These are phyloP conservation scores for Xiphydria camelus DNA, from an alignment of 2,888 invertebrate species.

Conservation along the genomic window DNA sequence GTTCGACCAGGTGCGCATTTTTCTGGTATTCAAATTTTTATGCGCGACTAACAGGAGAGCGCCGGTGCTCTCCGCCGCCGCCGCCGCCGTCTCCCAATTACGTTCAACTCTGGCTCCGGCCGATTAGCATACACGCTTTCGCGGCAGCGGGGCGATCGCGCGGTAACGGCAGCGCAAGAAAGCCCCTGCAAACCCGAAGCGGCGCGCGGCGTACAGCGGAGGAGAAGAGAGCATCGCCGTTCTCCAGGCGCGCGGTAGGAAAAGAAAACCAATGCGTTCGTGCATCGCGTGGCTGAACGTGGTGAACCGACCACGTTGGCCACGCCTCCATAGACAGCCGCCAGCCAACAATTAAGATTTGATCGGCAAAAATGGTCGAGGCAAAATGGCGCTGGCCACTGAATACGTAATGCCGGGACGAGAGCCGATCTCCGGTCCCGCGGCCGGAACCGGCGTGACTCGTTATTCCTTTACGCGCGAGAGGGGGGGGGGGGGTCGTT, in stretches of 20 bases:
- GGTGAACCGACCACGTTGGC: slow-evolving; percentile 50
- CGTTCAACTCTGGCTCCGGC: slow-evolving; percentile 10
- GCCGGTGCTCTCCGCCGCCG: neutral
- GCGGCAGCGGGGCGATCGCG: slow-evolving; percentile 16
- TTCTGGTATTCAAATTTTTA: too few relatives aligned
- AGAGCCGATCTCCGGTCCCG: too few relatives aligned
- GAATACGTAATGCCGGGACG: slow-evolving; percentile 54
- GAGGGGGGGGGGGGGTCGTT: too few relatives aligned
- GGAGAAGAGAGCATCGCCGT: slow-evolving; percentile 23
- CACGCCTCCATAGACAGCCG: slow-evolving; percentile 58
- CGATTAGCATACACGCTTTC: slow-evolving; percentile 42
- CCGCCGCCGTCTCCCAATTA: slow-evolving; percentile 7
- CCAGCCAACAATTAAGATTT: slow-evolving; percentile 59
- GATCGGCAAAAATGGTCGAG: slow-evolving; percentile 59
- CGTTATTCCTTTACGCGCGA: too few relatives aligned
- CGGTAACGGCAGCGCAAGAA: slow-evolving; percentile 13
- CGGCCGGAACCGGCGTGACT: too few relatives aligned
- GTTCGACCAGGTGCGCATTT: too few relatives aligned
- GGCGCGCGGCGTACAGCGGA: neutral
- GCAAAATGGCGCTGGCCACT: slow-evolving; percentile 56
- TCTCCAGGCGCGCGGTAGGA: slow-evolving; percentile 11
- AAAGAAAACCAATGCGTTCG: slow-evolving; percentile 51
- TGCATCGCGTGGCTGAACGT: slow-evolving; percentile 56
- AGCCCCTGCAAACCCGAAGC: neutral
- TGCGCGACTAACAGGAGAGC: too few relatives aligned